Conservation (phyloP, 2,888 invertebrate species). For the Agonopterix arenella region DNA sequence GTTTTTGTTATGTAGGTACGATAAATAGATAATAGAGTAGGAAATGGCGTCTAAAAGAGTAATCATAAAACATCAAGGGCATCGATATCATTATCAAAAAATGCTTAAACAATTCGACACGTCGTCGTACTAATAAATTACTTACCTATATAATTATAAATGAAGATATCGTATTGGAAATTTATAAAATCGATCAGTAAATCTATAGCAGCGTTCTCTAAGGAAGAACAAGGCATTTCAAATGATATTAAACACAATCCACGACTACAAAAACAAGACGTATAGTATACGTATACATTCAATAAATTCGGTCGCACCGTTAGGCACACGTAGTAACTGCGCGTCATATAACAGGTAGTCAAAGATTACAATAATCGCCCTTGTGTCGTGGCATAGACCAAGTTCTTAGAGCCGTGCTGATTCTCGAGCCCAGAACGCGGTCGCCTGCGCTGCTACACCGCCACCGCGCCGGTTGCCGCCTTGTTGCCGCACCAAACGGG, state of each 20-base stretch:
- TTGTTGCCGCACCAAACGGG: neutral
- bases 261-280: constrained; percentile 16
- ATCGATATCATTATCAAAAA: constrained; percentile 30
- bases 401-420: neutral
- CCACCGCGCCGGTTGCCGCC: too few relatives aligned
- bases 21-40: too few relatives aligned
- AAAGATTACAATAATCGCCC: constrained; percentile 32
- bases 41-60: too few relatives aligned
- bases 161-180: too few relatives aligned
- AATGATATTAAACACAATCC: constrained; percentile 11
- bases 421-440: constrained; percentile 4
- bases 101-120: constrained; percentile 16
- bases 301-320: constrained; percentile 41
- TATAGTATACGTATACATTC: too few relatives aligned
- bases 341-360: constrained; percentile 32
- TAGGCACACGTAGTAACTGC: constrained; percentile 29
- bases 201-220: too few relatives aligned
- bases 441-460: constrained; percentile 8
- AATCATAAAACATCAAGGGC: constrained; percentile 22
- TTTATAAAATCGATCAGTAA: too few relatives aligned
- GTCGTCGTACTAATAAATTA: too few relatives aligned
- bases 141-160: too few relatives aligned
- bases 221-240: constrained; percentile 6
- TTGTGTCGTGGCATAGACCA: constrained; percentile 11
- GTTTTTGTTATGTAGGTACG: too few relatives aligned